Evolutionary conservation across 1,140 invertebrate species (phyloP), one percentile per base, ranked within the genome.

Genomic region (Aphidius gifuensis): DNA sequence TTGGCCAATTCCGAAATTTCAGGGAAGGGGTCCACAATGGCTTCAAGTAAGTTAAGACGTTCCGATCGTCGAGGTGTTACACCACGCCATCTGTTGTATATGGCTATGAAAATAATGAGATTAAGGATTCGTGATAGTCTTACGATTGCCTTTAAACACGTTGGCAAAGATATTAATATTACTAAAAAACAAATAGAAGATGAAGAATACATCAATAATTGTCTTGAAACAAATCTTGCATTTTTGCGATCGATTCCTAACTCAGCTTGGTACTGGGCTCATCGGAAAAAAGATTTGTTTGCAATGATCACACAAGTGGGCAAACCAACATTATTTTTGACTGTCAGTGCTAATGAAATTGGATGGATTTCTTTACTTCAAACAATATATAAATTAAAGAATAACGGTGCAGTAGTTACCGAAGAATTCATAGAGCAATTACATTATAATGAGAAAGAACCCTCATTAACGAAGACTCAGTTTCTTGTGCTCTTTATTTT

Each of bases 281-380:
- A 71, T n/a, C 49, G 64, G 6, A 78, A 80, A 69, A 70, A 66
- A 65, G 76, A 80, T 66, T 64, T 80, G 7, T 78, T 80, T 58
- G 71, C 70, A 5, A 74, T 72, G 68, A 66, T 73, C 32, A 43
- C 69, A 51, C 72, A 75, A 58, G 49, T 70, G 6, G 73, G 71
- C 21, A 69, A 68, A 62, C 71, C 71, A 42, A 72, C 70, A 11
- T 9, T 68, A 39, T 74, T 71, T 64, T 21, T 74, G 3, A 71
- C 68, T 42, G 11, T 71, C 0, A 68, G 66, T 51, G 69, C 69
- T 42, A 69, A 68, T 63, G 68, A 72, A 76, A 75, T 70, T 2
- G 70, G 69, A 42, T 82, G 76, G 79, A 4, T 38, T 4, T 46
- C 75, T 48, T 68, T 81, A 9, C 46, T 80, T n/a, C 49, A 72